These are phyloP conservation scores for Cromileptes altivelis DNA, from an alignment of 2,113 vertebrate species.

Conservation along the genomic window DNA sequence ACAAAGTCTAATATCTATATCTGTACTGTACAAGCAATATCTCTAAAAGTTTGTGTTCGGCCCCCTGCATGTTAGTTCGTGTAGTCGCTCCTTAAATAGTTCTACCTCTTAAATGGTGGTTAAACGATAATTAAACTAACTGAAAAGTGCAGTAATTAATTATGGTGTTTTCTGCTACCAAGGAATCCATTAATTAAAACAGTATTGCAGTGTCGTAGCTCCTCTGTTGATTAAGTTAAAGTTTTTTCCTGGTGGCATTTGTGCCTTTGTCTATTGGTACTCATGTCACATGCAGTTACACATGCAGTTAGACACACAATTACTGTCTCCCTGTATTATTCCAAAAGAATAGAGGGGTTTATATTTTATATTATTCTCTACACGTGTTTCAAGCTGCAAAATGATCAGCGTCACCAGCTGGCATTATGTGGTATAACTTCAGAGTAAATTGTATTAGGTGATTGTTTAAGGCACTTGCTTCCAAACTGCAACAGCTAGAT, in stretches of 20 bases:
- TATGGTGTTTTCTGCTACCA: background rate
- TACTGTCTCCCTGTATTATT: background rate
- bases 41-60: background rate
- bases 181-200: background rate
- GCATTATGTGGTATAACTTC: background rate
- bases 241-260: background rate
- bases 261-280: background rate
- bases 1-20: background rate
- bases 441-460: background rate
- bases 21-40: background rate
- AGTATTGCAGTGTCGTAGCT: background rate
- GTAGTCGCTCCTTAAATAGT: background rate
- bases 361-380: background rate
- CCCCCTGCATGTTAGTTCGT: background rate
- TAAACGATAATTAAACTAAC: slow-evolving; percentile 1
- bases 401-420: background rate
- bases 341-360: background rate
- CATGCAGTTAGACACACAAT: background rate
- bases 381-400: background rate
- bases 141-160: background rate
- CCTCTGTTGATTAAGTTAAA: background rate
- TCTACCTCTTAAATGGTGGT: background rate
- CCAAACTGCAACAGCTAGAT: too few species aligned
- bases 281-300: background rate
- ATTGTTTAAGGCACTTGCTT: background rate